phyloP scores from a whole-genome alignment of 1,140 invertebrate species.

The Dufourea novaeangliae region DNA sequence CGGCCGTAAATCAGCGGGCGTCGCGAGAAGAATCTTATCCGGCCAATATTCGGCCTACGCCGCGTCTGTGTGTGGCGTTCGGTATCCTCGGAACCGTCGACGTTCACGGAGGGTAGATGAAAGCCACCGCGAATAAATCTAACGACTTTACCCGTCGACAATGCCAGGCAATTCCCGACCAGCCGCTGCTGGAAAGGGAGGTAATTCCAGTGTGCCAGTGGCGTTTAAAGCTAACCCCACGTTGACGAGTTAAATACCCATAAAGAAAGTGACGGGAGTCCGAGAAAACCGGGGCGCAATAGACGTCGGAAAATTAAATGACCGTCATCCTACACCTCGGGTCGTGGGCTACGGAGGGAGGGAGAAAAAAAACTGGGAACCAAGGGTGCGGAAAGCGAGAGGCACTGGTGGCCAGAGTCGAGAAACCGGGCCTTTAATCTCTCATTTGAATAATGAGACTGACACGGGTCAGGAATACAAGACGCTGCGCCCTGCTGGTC shows the following conservation, averaged over 20 bases:
- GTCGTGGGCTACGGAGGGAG: not conserved
- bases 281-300: constrained; percentile 12
- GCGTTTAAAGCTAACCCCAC: constrained; percentile 5
- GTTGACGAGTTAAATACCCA: constrained; percentile 34
- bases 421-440: constrained; percentile 62
- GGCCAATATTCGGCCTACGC: not conserved
- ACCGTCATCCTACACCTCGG: not conserved
- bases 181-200: no score
- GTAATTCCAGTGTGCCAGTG: constrained; percentile 3
- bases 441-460: constrained; percentile 66
- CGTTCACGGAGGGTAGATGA: not conserved
- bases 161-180: constrained; percentile 2
- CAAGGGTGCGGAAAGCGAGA: not conserved
- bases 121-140: not conserved
- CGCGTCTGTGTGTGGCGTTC: no score
- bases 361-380: not conserved
- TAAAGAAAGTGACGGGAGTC: constrained; percentile 19
- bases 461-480: constrained; percentile 39
- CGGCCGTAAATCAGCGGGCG: not conserved
- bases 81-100: not conserved
- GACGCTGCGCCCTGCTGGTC: constrained; percentile 1
- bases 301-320: constrained; percentile 31
- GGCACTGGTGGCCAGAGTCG: constrained; percentile 43
- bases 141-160: not conserved
- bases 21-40: not conserved